phyloP scores from a whole-genome alignment of 2,797 vertebrate species.

The Staurois parvus region DNA sequence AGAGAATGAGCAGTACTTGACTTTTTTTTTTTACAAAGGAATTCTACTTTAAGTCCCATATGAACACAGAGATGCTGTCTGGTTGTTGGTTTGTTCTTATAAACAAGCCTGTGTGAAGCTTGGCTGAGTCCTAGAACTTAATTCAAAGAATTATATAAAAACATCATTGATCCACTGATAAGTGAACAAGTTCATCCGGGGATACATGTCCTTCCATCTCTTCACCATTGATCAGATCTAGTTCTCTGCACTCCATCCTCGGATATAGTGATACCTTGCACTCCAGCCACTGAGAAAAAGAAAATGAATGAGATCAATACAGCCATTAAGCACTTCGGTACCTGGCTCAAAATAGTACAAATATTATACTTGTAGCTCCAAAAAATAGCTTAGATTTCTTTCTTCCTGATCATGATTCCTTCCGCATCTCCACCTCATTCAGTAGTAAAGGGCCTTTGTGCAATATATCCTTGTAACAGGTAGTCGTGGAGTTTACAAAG shows the following conservation, averaged over 20 bases:
- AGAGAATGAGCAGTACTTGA: too few relatives aligned
- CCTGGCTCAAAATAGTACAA: constrained; percentile 15
- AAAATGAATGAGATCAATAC: constrained; percentile 12
- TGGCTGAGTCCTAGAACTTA: background rate
- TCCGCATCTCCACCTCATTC: background rate
- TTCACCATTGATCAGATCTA: constrained; percentile 26
- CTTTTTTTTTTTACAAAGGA: too few relatives aligned
- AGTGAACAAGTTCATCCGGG: background rate
- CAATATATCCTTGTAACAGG: too few relatives aligned
- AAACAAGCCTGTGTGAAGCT: background rate
- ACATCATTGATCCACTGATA: constrained; percentile 12
- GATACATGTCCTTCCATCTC: background rate
- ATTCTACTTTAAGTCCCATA: too few relatives aligned
- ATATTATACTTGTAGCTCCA: background rate
- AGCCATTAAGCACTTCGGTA: constrained; percentile 37
- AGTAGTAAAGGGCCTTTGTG: too few relatives aligned
- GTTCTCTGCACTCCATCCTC: background rate
- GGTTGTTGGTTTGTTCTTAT: background rate
- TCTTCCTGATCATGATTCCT: background rate
- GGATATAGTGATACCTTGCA: background rate
- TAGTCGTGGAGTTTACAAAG: too few relatives aligned
- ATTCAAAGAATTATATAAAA: constrained; percentile 7
- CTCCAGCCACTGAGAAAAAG: background rate
- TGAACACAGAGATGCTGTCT: background rate
- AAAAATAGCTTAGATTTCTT: background rate